Evolutionary conservation across 2,888 invertebrate genomes (phyloP).

Genomic region (Heliconius charithonia): DNA sequence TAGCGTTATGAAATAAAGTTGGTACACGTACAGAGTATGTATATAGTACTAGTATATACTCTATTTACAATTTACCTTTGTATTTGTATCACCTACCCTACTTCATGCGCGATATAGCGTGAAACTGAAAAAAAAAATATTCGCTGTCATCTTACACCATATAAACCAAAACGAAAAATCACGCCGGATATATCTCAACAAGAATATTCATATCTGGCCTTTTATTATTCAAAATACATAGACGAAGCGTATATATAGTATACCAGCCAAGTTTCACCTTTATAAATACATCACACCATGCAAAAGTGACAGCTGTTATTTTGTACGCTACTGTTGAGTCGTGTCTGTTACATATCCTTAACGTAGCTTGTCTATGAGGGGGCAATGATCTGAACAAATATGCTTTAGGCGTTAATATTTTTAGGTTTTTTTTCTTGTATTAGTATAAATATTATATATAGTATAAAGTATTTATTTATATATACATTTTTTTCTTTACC

Average conservation of each 20-base stretch:
- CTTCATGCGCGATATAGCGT: too few species aligned
- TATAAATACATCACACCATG: neutral
- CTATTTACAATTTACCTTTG: neutral
- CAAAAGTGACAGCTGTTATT: slow-evolving; percentile 33
- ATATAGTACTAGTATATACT: neutral
- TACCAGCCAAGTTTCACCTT: slow-evolving; percentile 5
- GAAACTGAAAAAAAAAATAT: too few species aligned
- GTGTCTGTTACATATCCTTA: slow-evolving; percentile 21
- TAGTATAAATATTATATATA: too few species aligned
- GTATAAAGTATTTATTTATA: too few species aligned
- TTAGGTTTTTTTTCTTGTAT: too few species aligned
- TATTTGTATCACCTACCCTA: neutral
- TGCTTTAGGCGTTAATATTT: neutral
- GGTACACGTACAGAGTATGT: neutral
- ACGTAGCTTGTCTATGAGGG: neutral
- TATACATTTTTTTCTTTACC: too few species aligned
- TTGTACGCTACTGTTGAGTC: slow-evolving; percentile 31
- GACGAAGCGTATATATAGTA: neutral
- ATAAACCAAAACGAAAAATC: neutral
- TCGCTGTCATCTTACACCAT: neutral
- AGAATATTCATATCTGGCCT: neutral
- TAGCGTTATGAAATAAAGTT: neutral
- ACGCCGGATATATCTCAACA: neutral
- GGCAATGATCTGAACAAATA: slow-evolving; percentile 4
- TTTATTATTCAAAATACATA: neutral